A percentile compares a stretch with the other conserved stretches of the same genome.
Evolutionary conservation across 2,888 invertebrate species (phyloP).

Genomic region (Operophtera brumata): DNA sequence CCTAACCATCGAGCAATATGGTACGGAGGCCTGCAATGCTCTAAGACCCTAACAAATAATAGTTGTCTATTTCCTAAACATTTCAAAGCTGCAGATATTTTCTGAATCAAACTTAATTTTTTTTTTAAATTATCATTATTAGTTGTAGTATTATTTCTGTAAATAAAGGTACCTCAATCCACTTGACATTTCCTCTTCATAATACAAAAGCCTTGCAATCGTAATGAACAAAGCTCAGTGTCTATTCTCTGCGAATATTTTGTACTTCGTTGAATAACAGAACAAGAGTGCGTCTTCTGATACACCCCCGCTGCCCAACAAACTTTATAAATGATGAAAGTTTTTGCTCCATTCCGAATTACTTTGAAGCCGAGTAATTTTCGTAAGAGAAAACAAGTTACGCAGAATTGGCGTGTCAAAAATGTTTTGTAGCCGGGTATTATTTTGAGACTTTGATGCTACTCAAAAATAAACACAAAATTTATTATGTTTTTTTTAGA

Average conservation of each 20-base stretch:
- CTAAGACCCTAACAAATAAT: too few relatives aligned
- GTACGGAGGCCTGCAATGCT: too few relatives aligned
- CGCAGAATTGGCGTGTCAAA: not conserved
- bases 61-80: too few relatives aligned
- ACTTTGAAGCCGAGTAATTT: slow-evolving; percentile 52
- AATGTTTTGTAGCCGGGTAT: not conserved
- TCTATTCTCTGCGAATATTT: slow-evolving; percentile 11
- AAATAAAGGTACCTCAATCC: not conserved
- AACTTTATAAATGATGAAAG: slow-evolving; percentile 60
- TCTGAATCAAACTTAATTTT: too few relatives aligned
- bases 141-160: too few relatives aligned
- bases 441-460: too few relatives aligned
- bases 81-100: not conserved
- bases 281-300: slow-evolving; percentile 37
- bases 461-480: too few relatives aligned
- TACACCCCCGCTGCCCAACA: slow-evolving; percentile 33
- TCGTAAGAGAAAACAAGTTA: slow-evolving; percentile 35
- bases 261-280: slow-evolving; percentile 23
- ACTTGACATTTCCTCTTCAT: not conserved
- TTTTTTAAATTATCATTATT: too few relatives aligned
- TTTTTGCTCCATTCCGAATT: slow-evolving; percentile 49
- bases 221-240: not conserved
- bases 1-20: too few relatives aligned
- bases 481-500: too few relatives aligned
- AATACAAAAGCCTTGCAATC: slow-evolving; percentile 4